Evolutionary conservation across 2,888 invertebrate genomes (phyloP).

Genomic region (Chrysotoxum bicinctum): DNA sequence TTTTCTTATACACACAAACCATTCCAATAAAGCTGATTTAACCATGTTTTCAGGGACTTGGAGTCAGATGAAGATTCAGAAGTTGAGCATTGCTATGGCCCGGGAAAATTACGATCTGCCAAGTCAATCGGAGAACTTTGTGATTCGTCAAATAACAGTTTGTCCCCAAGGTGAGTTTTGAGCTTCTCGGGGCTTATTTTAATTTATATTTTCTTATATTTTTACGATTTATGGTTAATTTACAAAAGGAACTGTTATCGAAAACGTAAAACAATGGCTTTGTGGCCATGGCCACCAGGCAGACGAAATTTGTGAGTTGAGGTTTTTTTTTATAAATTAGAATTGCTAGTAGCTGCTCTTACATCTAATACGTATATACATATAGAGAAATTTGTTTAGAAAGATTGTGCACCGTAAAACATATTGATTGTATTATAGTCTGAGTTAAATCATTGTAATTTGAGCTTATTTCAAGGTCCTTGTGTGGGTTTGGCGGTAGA

Average conservation of each 20-base stretch:
- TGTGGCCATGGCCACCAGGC: slow-evolving; percentile 54
- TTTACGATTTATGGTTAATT: slow-evolving; percentile 22
- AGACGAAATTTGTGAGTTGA: slow-evolving; percentile 50
- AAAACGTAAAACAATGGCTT: slow-evolving; percentile 15
- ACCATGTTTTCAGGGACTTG: slow-evolving; percentile 73
- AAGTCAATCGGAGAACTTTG: slow-evolving; percentile 87
- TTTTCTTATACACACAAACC: neutral
- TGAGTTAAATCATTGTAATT: neutral
- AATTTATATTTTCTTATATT: neutral
- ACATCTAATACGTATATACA: neutral
- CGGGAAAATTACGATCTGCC: slow-evolving; percentile 85
- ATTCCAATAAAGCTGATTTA: neutral
- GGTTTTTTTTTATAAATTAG: neutral
- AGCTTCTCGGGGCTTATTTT: neutral
- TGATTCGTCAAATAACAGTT: slow-evolving; percentile 82
- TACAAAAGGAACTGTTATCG: slow-evolving; percentile 30
- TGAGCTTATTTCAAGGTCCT: too few relatives aligned
- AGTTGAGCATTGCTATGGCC: slow-evolving; percentile 84
- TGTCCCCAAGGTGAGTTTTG: slow-evolving; percentile 75
- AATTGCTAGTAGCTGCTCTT: neutral
- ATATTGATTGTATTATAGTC: neutral
- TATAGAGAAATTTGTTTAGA: neutral
- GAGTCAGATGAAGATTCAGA: slow-evolving; percentile 85
- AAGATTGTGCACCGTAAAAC: neutral
- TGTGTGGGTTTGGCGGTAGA: too few relatives aligned